phyloP scores from a whole-genome alignment of 2,888 invertebrate species.

The Tupiocoris notatus region DNA sequence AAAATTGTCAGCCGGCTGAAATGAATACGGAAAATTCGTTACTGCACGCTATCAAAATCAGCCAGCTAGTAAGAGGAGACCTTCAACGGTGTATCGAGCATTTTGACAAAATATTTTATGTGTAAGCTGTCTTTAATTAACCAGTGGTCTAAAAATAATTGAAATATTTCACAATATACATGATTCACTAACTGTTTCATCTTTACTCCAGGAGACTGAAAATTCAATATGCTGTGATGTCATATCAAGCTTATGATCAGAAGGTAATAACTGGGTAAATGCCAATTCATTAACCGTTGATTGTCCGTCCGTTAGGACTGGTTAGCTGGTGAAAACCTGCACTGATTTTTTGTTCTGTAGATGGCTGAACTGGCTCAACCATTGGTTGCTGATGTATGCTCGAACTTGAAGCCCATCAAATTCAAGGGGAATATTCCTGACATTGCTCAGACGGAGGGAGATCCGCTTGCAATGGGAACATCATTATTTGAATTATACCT shows the following conservation, averaged over 20 bases:
- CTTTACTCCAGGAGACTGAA: constrained; percentile 42
- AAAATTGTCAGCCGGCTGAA: constrained; percentile 65
- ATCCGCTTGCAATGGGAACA: constrained; percentile 77
- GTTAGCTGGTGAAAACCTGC: too few relatives aligned
- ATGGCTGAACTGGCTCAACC: constrained; percentile 66
- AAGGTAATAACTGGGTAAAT: constrained; percentile 35
- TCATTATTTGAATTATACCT: constrained; percentile 90
- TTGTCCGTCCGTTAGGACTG: too few relatives aligned
- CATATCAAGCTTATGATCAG: constrained; percentile 43
- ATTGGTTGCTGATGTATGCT: constrained; percentile 70
- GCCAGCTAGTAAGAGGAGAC: constrained; percentile 77
- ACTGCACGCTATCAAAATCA: constrained; percentile 76
- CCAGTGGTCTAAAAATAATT: too few relatives aligned
- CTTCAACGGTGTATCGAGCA: constrained; percentile 76
- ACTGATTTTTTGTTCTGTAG: constrained; percentile 51
- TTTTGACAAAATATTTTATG: constrained; percentile 78
- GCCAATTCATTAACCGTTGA: neutral
- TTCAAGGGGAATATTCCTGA: constrained; percentile 59
- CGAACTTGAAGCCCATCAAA: constrained; percentile 66
- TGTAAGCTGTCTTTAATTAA: constrained; percentile 66
- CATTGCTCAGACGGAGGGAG: constrained; percentile 57
- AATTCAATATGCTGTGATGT: constrained; percentile 39
- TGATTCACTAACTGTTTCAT: too few relatives aligned
- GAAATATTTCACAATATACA: too few relatives aligned
- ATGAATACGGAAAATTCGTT: constrained; percentile 68